phyloP scores from a whole-genome alignment of 1,140 invertebrate species.

The Polypedilum pembai region DNA sequence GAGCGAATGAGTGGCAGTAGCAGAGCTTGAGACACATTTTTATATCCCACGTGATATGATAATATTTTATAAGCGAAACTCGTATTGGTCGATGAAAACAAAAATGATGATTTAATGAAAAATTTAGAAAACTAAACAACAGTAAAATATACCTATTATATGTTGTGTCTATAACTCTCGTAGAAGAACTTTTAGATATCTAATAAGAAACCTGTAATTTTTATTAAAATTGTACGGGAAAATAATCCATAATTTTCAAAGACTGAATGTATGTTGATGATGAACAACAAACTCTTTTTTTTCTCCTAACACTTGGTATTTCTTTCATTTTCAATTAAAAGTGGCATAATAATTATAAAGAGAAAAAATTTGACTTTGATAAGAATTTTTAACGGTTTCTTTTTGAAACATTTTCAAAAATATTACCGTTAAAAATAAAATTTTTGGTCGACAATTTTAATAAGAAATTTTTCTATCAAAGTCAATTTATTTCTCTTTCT shows the following conservation, averaged over 20 bases:
- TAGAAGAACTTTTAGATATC: too few species aligned
- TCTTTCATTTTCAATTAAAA: not conserved
- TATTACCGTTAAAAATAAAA: too few species aligned
- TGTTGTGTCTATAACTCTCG: slow-evolving; percentile 3
- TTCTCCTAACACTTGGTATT: not conserved
- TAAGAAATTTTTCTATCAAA: too few species aligned
- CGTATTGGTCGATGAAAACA: not conserved
- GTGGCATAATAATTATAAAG: not conserved
- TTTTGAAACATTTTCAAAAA: too few species aligned
- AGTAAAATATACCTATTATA: not conserved
- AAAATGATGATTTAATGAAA: too few species aligned
- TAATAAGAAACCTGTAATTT: not conserved
- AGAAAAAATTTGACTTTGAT: too few species aligned
- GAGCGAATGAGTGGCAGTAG: not conserved
- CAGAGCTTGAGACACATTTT: not conserved
- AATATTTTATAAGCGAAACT: not conserved
- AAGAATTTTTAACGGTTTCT: too few species aligned
- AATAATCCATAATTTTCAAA: slow-evolving; percentile 19
- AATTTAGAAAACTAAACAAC: not conserved
- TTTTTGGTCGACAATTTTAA: too few species aligned
- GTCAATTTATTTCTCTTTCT: too few species aligned
- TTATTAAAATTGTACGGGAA: slow-evolving; percentile 3
- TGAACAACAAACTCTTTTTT: not conserved
- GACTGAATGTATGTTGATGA: slow-evolving; percentile 17
- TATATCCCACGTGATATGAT: slow-evolving; percentile 17